Base-by-base conservation (phyloP, 2,113 vertebrate species). In the Sakesphorus luctuosus region DNA sequence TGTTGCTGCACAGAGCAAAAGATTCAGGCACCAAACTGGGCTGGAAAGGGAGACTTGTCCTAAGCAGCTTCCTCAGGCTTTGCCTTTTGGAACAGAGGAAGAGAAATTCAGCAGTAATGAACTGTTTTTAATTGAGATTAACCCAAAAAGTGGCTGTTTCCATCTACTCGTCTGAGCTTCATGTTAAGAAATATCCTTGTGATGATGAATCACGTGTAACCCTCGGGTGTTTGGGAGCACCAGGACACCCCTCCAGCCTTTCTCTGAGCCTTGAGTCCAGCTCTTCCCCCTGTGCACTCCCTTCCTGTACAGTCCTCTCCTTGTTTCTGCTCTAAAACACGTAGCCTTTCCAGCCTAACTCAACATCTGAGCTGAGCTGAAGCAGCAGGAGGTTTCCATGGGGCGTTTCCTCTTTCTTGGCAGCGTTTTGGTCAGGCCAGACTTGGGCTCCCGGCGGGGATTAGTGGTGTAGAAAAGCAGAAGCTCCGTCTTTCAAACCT, bases 391-490 rank as follows among this genome's bases (percentile, higher is more conserved):
- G 84, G 36, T 80, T 96, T 68, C 63, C 38, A 1, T 12, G 68
- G 91, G 94, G 69, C 44, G 52, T 85, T 87, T 87, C 94, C 82
- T 91, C 84, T 66, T 82, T 72, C 44, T 75, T 84, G 94, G 96
- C 89, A 89, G 47, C 36, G 0, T 47, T 83, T 50, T 1, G 21
- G 36, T 59, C 62, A 2, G 78, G 68, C 19, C 63, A 74, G 75
- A 29, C 58, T 33, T 13, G 71, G 79, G 89, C 63, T 95, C 56
- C 69, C 7, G 0, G 55, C n/a, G 10, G 73, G 74, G 83, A 94
- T 95, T 89, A 92, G 89, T 13, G 46, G 87, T 68, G 67, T 49
- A 9, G 87, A 93, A 94, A 95, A 96, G 93, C 95, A 96, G 82
- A 94, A 96, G 93, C 85, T 96, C 38, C 58, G 9, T 16, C 72